phyloP scores from a whole-genome alignment of 2,113 vertebrate species.

The Alaudala cheleensis region DNA sequence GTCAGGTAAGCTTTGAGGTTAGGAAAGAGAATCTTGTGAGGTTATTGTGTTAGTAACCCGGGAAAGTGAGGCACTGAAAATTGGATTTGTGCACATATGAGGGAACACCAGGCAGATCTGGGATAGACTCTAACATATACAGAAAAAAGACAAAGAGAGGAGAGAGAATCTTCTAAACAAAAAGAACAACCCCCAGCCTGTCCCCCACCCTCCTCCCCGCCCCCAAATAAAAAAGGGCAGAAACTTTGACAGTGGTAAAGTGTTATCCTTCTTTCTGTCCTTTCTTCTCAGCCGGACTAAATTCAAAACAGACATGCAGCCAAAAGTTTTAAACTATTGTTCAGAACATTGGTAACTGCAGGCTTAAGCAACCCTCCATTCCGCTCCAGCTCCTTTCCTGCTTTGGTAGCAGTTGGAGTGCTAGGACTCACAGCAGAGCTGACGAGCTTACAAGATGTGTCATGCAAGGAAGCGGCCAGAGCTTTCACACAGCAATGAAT shows the following conservation, averaged over 20 bases:
- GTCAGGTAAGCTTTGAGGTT: not conserved
- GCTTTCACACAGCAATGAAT: not conserved
- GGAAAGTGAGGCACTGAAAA: not conserved
- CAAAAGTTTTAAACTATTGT: not conserved
- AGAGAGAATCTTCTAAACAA: not conserved
- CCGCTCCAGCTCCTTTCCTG: not conserved
- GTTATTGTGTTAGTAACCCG: not conserved
- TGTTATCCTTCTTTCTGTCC: not conserved
- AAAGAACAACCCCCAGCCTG: not conserved
- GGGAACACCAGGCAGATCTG: not conserved
- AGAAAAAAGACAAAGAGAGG: not conserved
- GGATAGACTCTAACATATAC: not conserved
- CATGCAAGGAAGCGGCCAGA: not conserved
- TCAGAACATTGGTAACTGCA: not conserved
- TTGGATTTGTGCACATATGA: not conserved
- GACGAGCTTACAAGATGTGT: accelerated
- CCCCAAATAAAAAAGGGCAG: not conserved
- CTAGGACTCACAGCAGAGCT: not conserved
- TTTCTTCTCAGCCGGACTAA: not conserved
- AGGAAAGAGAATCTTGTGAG: not conserved
- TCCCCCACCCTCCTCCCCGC: no score
- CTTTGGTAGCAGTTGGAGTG: not conserved
- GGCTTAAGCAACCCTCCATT: not conserved
- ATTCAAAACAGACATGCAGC: not conserved
- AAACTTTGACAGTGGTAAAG: not conserved